Conservation (phyloP, 1,140 invertebrate genomes). For the Platyura marginata region DNA sequence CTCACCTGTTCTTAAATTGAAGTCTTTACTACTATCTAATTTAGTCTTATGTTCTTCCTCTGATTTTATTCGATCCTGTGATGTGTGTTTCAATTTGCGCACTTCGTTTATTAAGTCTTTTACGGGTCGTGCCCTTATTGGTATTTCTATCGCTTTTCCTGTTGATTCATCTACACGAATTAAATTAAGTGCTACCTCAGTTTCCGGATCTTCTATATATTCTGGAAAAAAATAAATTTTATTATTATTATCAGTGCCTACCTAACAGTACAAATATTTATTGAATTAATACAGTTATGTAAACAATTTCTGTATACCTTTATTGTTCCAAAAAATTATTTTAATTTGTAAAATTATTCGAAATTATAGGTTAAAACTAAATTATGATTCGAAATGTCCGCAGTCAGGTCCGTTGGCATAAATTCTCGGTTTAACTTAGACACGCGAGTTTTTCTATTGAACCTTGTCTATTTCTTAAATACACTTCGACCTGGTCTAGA, state of each 20-base stretch:
- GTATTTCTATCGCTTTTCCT: neutral
- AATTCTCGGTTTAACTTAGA: too few species aligned
- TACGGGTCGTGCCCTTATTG: slow-evolving; percentile 2
- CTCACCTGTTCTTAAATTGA: neutral
- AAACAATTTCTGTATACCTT: too few species aligned
- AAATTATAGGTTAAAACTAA: too few species aligned
- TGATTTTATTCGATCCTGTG: neutral
- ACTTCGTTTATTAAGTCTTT: slow-evolving; percentile 4
- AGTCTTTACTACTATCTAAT: neutral
- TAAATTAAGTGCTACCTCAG: slow-evolving; percentile 3
- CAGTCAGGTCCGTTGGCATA: too few species aligned
- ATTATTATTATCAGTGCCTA: neutral
- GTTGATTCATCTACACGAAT: slow-evolving; percentile 4
- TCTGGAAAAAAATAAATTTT: neutral
- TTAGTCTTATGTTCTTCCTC: neutral
- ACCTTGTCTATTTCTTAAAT: too few species aligned
- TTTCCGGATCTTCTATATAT: neutral
- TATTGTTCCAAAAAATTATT: too few species aligned
- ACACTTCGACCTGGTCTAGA: too few species aligned
- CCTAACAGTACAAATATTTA: too few species aligned
- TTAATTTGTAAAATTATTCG: too few species aligned
- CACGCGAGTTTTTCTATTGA: too few species aligned
- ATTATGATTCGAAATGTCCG: too few species aligned
- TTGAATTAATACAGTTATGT: too few species aligned
- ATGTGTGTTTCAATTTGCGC: neutral